phyloP scores from a whole-genome alignment of 2,113 vertebrate species.

The Apodemus sylvaticus region DNA sequence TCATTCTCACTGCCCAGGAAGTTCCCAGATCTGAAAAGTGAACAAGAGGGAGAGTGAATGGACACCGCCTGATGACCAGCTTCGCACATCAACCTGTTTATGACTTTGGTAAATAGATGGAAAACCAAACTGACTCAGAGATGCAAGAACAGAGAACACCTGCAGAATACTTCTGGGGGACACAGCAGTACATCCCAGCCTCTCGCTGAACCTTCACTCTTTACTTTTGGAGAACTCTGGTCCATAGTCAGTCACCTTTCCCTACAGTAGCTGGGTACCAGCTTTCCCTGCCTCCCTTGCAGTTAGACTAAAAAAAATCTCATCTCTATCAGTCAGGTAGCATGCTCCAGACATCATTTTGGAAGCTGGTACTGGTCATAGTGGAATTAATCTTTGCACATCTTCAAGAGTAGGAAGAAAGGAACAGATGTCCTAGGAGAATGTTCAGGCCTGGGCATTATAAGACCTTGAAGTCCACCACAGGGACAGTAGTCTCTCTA shows the following conservation, averaged over 20 bases:
- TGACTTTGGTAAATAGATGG: not conserved
- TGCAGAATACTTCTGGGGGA: not conserved
- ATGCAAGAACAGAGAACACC: not conserved
- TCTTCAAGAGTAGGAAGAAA: not conserved
- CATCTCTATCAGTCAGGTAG: not conserved
- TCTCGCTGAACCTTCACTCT: not conserved
- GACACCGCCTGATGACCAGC: not conserved
- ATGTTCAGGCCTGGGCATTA: rapidly evolving
- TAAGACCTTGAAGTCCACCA: rapidly evolving
- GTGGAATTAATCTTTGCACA: too few species aligned
- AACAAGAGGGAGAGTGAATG: not conserved
- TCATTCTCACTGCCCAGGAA: not conserved
- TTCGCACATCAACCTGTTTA: not conserved
- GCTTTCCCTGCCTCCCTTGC: not conserved
- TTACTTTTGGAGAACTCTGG: not conserved
- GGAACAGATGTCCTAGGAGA: rapidly evolving
- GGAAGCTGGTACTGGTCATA: not conserved
- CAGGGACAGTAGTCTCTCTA: not conserved
- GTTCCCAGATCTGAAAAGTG: not conserved
- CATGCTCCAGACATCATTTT: not conserved
- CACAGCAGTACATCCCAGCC: not conserved
- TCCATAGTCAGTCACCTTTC: not conserved
- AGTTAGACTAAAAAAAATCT: not conserved
- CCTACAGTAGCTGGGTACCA: not conserved
- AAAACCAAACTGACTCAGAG: not conserved